phyloP scores from a whole-genome alignment of 2,797 vertebrate genomes.

The Clarias platycephalus region DNA sequence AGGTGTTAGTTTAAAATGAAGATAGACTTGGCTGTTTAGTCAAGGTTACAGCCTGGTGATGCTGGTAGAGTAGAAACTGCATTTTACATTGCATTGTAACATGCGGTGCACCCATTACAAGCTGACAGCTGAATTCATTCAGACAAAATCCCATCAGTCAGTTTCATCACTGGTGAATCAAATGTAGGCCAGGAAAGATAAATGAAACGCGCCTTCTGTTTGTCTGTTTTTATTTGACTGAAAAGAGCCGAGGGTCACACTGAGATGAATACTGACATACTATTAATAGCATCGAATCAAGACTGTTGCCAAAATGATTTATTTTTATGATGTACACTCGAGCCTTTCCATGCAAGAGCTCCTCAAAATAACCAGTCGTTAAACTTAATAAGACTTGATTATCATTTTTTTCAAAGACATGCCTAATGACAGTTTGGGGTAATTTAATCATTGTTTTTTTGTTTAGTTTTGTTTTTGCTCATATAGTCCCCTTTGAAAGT shows the following conservation, averaged over 20 bases:
- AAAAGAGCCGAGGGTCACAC: background rate
- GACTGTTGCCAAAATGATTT: background rate
- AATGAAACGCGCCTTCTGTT: background rate
- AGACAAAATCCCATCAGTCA: background rate
- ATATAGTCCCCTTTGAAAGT: background rate
- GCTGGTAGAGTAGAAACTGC: background rate
- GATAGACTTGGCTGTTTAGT: constrained; percentile 58
- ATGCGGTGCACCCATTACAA: background rate
- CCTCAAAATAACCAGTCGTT: background rate
- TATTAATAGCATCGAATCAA: constrained; percentile 18
- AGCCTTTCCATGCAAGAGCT: background rate
- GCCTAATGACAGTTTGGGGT: background rate
- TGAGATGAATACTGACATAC: background rate
- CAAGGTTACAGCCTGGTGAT: constrained; percentile 8
- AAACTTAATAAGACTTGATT: background rate
- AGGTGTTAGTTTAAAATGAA: constrained; percentile 83
- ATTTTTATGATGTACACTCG: background rate
- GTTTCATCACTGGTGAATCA: background rate
- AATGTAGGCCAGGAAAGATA: background rate
- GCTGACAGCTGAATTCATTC: background rate
- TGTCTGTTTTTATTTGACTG: background rate
- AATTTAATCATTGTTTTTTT: background rate
- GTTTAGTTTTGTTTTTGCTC: background rate
- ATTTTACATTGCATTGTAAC: background rate
- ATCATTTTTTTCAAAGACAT: background rate